A percentile compares a stretch with the other conserved stretches of the same genome.
phyloP scores from a whole-genome alignment of 2,888 invertebrate genomes.

The Harpalus rubripes region DNA sequence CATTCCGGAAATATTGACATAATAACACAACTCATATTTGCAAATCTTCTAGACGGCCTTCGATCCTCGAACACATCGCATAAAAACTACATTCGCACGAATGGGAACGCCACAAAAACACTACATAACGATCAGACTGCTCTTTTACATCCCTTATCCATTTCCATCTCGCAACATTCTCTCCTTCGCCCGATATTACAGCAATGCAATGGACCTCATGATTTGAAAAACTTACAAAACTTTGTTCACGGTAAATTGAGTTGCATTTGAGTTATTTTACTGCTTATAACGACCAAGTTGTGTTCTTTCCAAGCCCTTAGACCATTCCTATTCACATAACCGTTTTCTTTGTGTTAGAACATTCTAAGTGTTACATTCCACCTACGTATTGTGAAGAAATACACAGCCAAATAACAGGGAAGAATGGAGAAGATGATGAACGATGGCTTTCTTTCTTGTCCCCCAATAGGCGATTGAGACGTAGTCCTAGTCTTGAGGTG shows the following conservation, averaged over 20 bases:
- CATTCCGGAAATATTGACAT: slow-evolving; percentile 59
- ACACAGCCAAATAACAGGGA: slow-evolving; percentile 69
- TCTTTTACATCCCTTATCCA: background rate
- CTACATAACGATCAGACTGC: slow-evolving; percentile 53
- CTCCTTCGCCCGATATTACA: slow-evolving; percentile 63
- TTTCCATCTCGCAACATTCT: slow-evolving; percentile 52
- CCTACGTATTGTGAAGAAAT: slow-evolving; percentile 67
- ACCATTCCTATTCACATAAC: slow-evolving; percentile 68
- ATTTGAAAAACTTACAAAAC: slow-evolving; percentile 72
- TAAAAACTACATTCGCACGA: slow-evolving; percentile 67
- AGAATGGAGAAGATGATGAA: slow-evolving; percentile 70
- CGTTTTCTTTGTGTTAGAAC: slow-evolving; percentile 60
- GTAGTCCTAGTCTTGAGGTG: slow-evolving; percentile 67
- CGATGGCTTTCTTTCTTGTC: slow-evolving; percentile 75
- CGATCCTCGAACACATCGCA: slow-evolving; percentile 57
- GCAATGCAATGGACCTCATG: slow-evolving; percentile 70
- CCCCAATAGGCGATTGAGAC: slow-evolving; percentile 70
- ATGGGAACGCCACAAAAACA: slow-evolving; percentile 65
- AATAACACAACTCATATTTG: slow-evolving; percentile 67
- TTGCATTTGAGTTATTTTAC: slow-evolving; percentile 75
- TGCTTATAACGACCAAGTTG: slow-evolving; percentile 69
- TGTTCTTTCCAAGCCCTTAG: slow-evolving; percentile 67
- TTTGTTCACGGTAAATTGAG: slow-evolving; percentile 75
- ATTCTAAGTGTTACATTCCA: slow-evolving; percentile 62
- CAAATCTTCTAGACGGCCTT: slow-evolving; percentile 57